Conservation (phyloP, 1,140 invertebrate genomes). For the Conus betulinus region DNA sequence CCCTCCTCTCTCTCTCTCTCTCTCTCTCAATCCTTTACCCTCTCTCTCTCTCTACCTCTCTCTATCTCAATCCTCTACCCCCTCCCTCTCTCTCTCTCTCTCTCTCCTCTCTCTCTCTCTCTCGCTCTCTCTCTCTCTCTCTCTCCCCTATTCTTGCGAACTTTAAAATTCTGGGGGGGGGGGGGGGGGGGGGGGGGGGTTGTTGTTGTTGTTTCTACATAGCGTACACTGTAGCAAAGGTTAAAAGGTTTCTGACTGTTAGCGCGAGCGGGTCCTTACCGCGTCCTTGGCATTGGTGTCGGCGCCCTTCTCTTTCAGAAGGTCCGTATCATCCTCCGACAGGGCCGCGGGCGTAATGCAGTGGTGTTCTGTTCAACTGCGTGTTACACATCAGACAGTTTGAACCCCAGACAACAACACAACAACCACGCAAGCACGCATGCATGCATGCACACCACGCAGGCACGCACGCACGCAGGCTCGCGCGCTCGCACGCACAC, state of each 20-base stretch:
- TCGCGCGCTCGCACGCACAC: no score
- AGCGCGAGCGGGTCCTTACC: conserved; percentile 29
- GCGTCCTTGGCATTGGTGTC: conserved; percentile 77
- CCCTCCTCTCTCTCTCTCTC: no score
- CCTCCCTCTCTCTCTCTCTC: no score
- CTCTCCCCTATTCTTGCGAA: neutral
- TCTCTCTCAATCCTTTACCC: no score
- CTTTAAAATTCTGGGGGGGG: neutral
- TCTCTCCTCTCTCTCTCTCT: neutral
- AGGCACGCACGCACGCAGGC: neutral
- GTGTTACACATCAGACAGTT: neutral
- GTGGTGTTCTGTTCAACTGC: conserved; percentile 58
- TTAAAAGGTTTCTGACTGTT: neutral
- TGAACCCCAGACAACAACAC: no score
- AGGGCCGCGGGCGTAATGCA: conserved; percentile 60
- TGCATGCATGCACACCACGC: no score
- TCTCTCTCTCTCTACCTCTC: no score
- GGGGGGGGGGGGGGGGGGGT: neutral
- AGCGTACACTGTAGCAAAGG: no score
- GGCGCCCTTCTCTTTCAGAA: conserved; percentile 78
- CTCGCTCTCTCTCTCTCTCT: conserved; percentile 22
- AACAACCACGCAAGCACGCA: no score
- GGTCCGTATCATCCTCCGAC: conserved; percentile 75
- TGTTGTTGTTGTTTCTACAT: no score
- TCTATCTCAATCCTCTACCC: no score